Base-by-base conservation (phyloP, 1,140 invertebrate genomes). In the Episyrphus balteatus region DNA sequence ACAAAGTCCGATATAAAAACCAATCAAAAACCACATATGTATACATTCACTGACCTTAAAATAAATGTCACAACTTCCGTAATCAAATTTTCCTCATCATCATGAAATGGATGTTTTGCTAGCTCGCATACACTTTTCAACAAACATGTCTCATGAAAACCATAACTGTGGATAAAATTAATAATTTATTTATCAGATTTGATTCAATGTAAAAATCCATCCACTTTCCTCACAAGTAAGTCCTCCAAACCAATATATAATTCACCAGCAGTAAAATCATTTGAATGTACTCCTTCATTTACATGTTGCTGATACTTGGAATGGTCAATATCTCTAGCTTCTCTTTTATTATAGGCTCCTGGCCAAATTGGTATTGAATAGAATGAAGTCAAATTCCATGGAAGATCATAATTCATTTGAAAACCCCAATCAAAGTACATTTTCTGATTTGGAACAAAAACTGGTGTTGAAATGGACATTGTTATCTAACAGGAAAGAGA, bases 301-400 rank as follows among this genome's bases (percentile, higher is more conserved):
- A 26, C 3, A 26, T 5, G 3, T 26, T 26, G n/a, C n/a, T n/a
- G 21, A 26, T 26, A 26, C 21, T 26, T 26, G 3, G 21, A 26
- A 26, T 26, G 21, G 21, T 26, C 21, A 26, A 26, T 26, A 8
- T 26, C 21, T 26, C 21, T 26, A 8, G 21, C 3, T 8, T 5
- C 3, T 26, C 21, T 26, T 8, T 26, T 26, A 26, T 26, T 26
- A 26, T 5, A 26, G 3, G 21, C 21, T 26, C 57, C 56, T 11
- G 58, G 60, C 61, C 61, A 66, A 2, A 66, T 64, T 11, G 62
- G 61, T n/a, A 66, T 57, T 44, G 57, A 62, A 34, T 66, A 66
- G 32, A 66, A 66, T 1, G 53, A 50, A 5, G 47, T 44, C 3
- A 64, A 21, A 10, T 50, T 53, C 36, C 44, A 42, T 7, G 63